Base-by-base conservation (phyloP, 2,888 invertebrate species). In the Acronicta psi region DNA sequence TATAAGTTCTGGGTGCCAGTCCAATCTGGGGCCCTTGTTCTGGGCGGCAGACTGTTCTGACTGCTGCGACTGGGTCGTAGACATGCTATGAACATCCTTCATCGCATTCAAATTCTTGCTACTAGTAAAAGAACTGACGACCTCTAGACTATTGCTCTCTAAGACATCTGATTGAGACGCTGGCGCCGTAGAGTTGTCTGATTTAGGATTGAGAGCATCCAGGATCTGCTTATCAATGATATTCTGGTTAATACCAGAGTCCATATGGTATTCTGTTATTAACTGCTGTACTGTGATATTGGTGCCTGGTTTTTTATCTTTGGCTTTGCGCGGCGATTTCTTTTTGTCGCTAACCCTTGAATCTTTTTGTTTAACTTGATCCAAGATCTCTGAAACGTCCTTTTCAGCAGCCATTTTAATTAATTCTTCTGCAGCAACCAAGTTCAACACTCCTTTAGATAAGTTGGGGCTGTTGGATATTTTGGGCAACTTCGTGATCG, bases 401-500 rank as follows among this genome's bases (percentile, higher is more conserved):
- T 64, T 78, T 11, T 77, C 66, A 3, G 71, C 67, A 0, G 57
- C 36, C 14, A 69, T 43, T 36, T 46, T 64, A 0, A 18, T 34
- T 0, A 37, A 10, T 23, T 61, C 34, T 1, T 49, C 16, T 2
- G 3, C 10, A 1, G 29, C 38, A 13, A n/a, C 45, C 13, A 59
- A 6, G n/a, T 57, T 34, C 6, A 34, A 34, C 8, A 34, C 44
- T 14, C 58, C 3, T 11, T 40, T 42, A 9, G 49, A 45, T 0
- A 37, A 2, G 4, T 59, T 65, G 0, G 84, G 82, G 53, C 77
- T 86, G 31, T 57, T 63, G 0, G 90, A 90, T 2, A 85, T 50
- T 62, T 87, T 92, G 25, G 82, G 86, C 60, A 91, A 85, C 69
- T 93, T 93, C 0, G 34, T 73, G 0, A 65, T 64, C 0, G 89